phyloP scores from a whole-genome alignment of 2,888 invertebrate species.

The Trachelus iudaicus region DNA sequence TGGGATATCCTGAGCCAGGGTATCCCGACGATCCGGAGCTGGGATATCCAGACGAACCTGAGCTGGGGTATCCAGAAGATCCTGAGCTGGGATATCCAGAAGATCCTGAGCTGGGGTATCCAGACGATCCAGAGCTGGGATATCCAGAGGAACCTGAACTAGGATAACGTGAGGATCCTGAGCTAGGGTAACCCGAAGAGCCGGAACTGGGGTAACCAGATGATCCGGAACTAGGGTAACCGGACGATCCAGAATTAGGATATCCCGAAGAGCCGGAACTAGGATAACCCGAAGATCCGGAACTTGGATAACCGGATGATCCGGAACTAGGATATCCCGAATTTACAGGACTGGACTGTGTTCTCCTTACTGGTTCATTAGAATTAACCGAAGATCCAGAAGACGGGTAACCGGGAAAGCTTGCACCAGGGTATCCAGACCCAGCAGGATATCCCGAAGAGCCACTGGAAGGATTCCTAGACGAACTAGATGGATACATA shows the following conservation, averaged over 20 bases:
- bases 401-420: conserved; percentile 25
- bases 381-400: background rate
- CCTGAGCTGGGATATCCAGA: conserved; percentile 22
- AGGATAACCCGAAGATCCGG: conserved; percentile 6
- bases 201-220: conserved; percentile 8
- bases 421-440: conserved; percentile 16
- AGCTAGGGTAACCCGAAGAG: conserved; percentile 17
- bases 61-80: conserved; percentile 16
- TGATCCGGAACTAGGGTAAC: conserved; percentile 17
- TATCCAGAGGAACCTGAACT: conserved; percentile 18
- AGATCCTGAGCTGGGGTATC: conserved; percentile 7
- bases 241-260: conserved; percentile 10
- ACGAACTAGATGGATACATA: background rate
- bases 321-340: conserved; percentile 25
- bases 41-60: conserved; percentile 20
- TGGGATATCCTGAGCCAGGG: conserved; percentile 24
- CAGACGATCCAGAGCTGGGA: conserved; percentile 5
- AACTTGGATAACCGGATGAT: conserved; percentile 23
- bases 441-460: conserved; percentile 15
- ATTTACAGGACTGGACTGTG: conserved; percentile 17
- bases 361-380: conserved; percentile 5
- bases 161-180: conserved; percentile 21
- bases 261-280: conserved; percentile 13
- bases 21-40: background rate
- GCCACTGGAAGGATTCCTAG: conserved; percentile 3